Base-by-base conservation (phyloP, 92 coral and sea anemone species). In the Paramuricea clavata region DNA sequence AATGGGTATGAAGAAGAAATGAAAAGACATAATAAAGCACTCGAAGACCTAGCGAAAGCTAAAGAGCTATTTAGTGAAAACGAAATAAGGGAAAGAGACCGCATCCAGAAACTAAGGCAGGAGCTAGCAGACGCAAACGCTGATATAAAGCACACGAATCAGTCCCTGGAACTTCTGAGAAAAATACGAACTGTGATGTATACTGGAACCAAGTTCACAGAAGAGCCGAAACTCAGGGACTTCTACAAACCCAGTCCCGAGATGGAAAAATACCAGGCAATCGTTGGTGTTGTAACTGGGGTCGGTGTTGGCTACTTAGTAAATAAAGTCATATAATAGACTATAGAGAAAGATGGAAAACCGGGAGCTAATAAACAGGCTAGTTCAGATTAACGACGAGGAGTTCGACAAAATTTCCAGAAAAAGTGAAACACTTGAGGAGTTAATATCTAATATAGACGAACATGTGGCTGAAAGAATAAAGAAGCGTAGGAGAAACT, bases 11-110 rank as follows among this genome's bases (percentile, higher is more conserved):
- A 33, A 21, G 50, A 44, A 74, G 61, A 35, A 49, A 11, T 80
- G 44, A 80, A 80, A 57, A 7, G 85, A 30, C 85, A 80, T 65
- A 80, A 80, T 44, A 80, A 80, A 60, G 85, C 85, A 56, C 35
- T 80, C 28, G 85, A 80, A 42, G 35, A 64, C 35, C 47, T 80
- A 56, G 85, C 85, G 44, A 36, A 21, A 57, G 72, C 71, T 27
- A 80, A 80, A 42, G 85, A 80, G 35, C 57, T 57, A 50, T 80
- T 80, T 50, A 31, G 57, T 60, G 85, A 80, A 60, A 44, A 80
- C 31, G 85, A 80, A 35, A 74, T 80, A 17, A 56, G 35, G 21
- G 31, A 80, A 65, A 74, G 50, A 28, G 85, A 80, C 49, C 25
- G 33, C 12, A 59, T 44, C 31, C 85, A 44, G n/a, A n/a, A n/a